Conservation (phyloP, 2,888 invertebrate genomes). For the Norana najaformis region DNA sequence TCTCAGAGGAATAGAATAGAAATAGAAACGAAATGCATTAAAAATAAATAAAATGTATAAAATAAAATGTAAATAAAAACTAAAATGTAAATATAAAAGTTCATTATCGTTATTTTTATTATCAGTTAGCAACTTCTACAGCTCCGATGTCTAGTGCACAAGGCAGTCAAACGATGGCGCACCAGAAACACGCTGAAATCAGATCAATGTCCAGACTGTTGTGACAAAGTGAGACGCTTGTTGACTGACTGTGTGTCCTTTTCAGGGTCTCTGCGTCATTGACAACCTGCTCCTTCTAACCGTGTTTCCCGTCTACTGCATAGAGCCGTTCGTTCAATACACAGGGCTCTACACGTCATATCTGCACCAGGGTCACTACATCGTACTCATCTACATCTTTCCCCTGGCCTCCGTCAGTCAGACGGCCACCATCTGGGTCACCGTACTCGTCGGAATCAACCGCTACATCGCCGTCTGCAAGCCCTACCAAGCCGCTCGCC, state of each 20-base stretch:
- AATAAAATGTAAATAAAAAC: no score
- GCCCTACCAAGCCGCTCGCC: slow-evolving; percentile 44
- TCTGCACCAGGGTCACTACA: slow-evolving; percentile 24
- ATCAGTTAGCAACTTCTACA: no score
- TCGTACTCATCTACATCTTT: slow-evolving; percentile 40
- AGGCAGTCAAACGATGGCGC: no score
- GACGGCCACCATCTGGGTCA: slow-evolving; percentile 47
- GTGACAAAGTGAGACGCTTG: no score
- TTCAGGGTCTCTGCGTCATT: slow-evolving; percentile 45
- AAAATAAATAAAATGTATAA: no score
- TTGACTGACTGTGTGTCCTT: slow-evolving; percentile 36
- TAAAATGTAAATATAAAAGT: no score
- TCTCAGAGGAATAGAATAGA: no score
- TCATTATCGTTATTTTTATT: no score
- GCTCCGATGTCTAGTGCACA: no score
- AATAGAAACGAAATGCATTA: no score
- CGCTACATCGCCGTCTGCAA: slow-evolving; percentile 45
- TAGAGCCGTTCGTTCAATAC: slow-evolving; percentile 41
- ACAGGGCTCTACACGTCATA: slow-evolving; percentile 36
- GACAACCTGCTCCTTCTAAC: slow-evolving; percentile 43
- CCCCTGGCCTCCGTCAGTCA: slow-evolving; percentile 43
- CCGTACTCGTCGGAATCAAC: slow-evolving; percentile 44
- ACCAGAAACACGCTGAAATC: no score
- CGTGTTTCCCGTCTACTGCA: slow-evolving; percentile 43
- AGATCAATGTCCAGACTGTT: no score